Conservation (phyloP, 2,888 invertebrate species). For the Acheta domesticus region DNA sequence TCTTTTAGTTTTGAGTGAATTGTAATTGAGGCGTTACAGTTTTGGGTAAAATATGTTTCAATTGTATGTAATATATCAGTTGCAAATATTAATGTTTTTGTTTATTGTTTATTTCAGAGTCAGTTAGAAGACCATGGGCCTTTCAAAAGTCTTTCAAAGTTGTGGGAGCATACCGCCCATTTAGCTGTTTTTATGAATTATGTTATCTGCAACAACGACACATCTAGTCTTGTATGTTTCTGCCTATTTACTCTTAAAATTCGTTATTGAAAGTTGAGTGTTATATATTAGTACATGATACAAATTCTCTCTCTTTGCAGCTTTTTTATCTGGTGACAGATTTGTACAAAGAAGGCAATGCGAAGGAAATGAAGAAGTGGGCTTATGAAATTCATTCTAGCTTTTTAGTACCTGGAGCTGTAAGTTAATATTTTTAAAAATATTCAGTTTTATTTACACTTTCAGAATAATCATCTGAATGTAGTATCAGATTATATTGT, state of each 20-base stretch:
- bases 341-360: constrained; percentile 77
- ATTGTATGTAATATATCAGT: constrained; percentile 30
- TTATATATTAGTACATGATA: neutral
- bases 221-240: constrained; percentile 62
- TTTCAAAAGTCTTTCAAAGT: constrained; percentile 77
- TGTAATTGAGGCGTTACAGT: neutral
- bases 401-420: constrained; percentile 86
- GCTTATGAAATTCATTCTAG: constrained; percentile 98
- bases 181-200: constrained; percentile 93
- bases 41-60: constrained; percentile 21
- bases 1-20: neutral
- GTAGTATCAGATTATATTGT: too few species aligned
- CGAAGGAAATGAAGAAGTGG: constrained; percentile 94
- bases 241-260: neutral
- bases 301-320: constrained; percentile 46
- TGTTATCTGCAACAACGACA: constrained; percentile 79
- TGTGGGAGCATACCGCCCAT: constrained; percentile 84
- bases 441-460: neutral
- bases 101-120: constrained; percentile 55
- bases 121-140: constrained; percentile 81
- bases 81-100: constrained; percentile 23
- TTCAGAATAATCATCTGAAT: too few species aligned
- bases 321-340: constrained; percentile 90
- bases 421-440: constrained; percentile 49
- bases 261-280: too few species aligned